A percentile compares a stretch with the other conserved stretches of the same genome.
These are phyloP conservation scores for Mesocricetus auratus DNA, from an alignment of 2,113 vertebrate species.

Conservation along the genomic window DNA sequence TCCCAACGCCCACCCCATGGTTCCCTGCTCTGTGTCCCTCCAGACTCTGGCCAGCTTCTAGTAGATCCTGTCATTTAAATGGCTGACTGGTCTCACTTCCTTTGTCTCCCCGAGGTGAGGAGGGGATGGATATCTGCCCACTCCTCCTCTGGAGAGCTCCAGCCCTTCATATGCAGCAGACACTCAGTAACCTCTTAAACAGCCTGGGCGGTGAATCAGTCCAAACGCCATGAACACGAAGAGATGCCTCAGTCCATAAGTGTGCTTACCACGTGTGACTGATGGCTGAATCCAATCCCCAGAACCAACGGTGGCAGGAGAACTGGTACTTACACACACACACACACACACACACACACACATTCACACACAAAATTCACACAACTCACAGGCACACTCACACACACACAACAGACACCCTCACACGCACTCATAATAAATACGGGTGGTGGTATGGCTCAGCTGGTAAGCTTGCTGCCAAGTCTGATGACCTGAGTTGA, in stretches of 20 bases:
- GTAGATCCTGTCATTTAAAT: background rate
- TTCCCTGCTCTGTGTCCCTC: background rate
- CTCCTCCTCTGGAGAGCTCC: background rate
- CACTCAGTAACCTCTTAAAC: background rate
- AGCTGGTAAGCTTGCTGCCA: background rate
- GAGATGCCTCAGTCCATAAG: background rate
- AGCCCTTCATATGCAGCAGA: background rate
- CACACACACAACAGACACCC: background rate
- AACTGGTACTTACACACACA: no score
- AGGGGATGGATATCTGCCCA: rapidly evolving
- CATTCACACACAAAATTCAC: background rate
- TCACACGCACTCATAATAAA: background rate
- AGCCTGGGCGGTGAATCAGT: background rate
- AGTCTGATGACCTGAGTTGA: background rate
- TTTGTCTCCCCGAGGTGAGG: background rate
- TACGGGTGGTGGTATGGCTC: background rate
- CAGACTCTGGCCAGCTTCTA: background rate
- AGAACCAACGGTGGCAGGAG: background rate
- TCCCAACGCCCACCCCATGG: background rate
- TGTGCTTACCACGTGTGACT: background rate
- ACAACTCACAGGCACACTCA: background rate
- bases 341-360: background rate
- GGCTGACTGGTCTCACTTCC: background rate
- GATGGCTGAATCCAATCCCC: background rate
- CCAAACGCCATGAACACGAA: background rate